Evolutionary conservation across 2,888 invertebrate species (phyloP), one percentile per base, ranked within the genome.

Genomic region (Drosophila tanythrix): DNA sequence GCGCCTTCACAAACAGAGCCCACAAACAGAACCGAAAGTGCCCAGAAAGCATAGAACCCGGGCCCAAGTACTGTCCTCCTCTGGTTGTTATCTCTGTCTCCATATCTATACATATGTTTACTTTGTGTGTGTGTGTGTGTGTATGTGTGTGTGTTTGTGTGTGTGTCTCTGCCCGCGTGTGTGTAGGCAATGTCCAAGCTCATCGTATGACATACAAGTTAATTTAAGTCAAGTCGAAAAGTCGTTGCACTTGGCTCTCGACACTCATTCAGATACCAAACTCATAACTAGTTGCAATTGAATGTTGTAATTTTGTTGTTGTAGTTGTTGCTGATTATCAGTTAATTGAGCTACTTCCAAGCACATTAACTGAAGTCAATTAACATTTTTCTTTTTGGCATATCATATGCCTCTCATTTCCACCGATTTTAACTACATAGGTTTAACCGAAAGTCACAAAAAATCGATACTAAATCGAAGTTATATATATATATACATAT

Each of bases 31-130:
- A 15, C 38, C 31, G 15, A 66, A 21, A 25, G 27, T 46, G 18
- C 51, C 38, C 38, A 56, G 36, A 43, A 31, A 33, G 15, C 46
- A 46, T 21, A 31, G 21, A 29, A 10, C 38, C 48, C 38, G 48
- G 48, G 58, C 73, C 56, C 75, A 55, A 50, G 67, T 64, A 68
- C 62, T 50, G 63, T 74, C 60, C 66, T 65, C 67, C 70, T 60
- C 56, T 59, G 57, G 52, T 64, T 73, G 70, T 84, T 84, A 89
- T 84, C 84, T 84, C 56, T 85, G 88, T 88, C 88, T 84, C 77
- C 80, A 70, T 89, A 84, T 84, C 89, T 89, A 67, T 73, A 85
- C 83, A 79, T 70, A 70, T 85, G 82, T 78, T 78, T 81, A 52
- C 62, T 70, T 46, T 56, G 55, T 58, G 25, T 67, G n/a, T 48